Evolutionary conservation across 2,888 invertebrate species (phyloP), one percentile per base, ranked within the genome.

Genomic region (Acleris laterana): DNA sequence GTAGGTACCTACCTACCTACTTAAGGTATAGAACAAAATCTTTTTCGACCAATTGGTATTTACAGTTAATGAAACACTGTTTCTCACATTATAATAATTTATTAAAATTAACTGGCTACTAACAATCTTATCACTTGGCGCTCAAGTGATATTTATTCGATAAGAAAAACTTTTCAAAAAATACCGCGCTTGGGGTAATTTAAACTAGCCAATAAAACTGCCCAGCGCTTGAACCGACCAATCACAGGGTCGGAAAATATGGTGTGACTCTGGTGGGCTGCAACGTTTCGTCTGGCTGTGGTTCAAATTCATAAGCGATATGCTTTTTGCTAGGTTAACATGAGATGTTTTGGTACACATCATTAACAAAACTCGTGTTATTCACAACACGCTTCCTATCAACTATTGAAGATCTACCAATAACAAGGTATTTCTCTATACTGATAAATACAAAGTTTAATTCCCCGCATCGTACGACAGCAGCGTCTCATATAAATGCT

Each of bases 221-320:
- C 61, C 70, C 65, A 68, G 66, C 66, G 70, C 72, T 71, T 65
- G 42, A 72, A 70, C 63, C 69, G 72, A 70, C 93, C 93, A 93
- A 93, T 93, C 81, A 79, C 64, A 74, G 71, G 65, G 75, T 77
- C 74, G 74, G 78, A 77, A 57, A 52, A 87, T 87, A 84, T 93
- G 93, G 93, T 93, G 90, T 92, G 93, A 93, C 87, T 87, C 81
- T 73, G 74, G 84, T 84, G 88, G 89, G 89, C 85, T 84, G 90
- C 84, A 51, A 62, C 62, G 52, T 52, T 62, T 46, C 19, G 77
- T 86, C 83, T 77, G 73, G 72, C 70, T 68, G 73, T 74, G 68
- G 72, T 71, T 74, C 68, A 69, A 72, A n/a, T 70, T 74, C 68
- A 71, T 67, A 60, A 70, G 73, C 71, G 71, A 69, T 72, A 72